A percentile compares a stretch with the other conserved stretches of the same genome.
Evolutionary conservation across 2,797 vertebrate genomes (phyloP).

Genomic region (Melanotaenia pygmaea): DNA sequence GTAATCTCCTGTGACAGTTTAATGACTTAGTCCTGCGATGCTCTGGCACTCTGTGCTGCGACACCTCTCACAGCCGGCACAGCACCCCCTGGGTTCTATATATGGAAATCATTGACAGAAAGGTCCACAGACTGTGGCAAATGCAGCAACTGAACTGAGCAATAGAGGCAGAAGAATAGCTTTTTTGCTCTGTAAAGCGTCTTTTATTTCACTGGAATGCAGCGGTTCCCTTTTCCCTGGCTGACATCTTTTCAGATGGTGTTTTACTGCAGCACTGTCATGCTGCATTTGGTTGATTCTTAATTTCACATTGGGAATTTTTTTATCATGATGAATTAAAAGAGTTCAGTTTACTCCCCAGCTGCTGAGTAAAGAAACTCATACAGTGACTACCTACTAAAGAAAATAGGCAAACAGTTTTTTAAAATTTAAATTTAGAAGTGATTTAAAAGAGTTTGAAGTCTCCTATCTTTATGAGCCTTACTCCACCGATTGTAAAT

Average conservation of each 20-base stretch:
- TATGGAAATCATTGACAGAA: conserved; percentile 73
- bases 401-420: neutral
- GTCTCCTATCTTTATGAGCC: neutral
- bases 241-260: conserved; percentile 48
- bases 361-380: neutral
- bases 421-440: neutral
- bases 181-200: conserved; percentile 52
- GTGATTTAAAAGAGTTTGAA: neutral
- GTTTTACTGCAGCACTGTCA: conserved; percentile 30
- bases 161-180: conserved; percentile 55
- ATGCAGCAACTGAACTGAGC: conserved; percentile 62
- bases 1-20: conserved; percentile 82
- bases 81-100: conserved; percentile 73
- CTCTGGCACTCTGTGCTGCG: conserved; percentile 59
- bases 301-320: neutral
- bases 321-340: neutral
- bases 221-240: conserved; percentile 37
- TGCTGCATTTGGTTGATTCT: conserved; percentile 43
- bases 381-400: neutral
- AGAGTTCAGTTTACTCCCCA: neutral
- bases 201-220: conserved; percentile 67
- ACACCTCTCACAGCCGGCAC: conserved; percentile 61
- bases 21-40: conserved; percentile 76
- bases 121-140: conserved; percentile 54
- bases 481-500: neutral